Conservation (phyloP, 1,140 invertebrate species). For the Heliconius melpomene region DNA sequence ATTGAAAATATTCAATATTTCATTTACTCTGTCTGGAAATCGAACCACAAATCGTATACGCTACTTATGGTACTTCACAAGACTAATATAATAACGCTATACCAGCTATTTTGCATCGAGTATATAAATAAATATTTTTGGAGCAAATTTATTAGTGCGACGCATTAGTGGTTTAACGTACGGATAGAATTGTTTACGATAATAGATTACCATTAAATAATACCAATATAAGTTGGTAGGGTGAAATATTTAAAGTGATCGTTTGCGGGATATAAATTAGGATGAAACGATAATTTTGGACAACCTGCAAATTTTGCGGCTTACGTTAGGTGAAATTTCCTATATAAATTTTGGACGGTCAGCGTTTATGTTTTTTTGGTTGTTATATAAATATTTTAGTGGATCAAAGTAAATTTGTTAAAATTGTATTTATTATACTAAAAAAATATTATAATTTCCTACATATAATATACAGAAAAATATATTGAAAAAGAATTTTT, state of each 20-base stretch:
- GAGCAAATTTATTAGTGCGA: conserved; percentile 16
- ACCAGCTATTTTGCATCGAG: not conserved
- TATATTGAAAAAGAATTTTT: too few species aligned
- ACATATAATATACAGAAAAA: too few species aligned
- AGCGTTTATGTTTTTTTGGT: not conserved
- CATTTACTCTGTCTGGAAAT: too few species aligned
- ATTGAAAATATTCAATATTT: too few species aligned
- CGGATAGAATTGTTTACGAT: conserved; percentile 43
- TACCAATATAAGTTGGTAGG: conserved; percentile 23
- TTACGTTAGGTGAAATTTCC: conserved; percentile 55
- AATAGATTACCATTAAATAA: conserved; percentile 39
- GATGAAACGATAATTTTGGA: conserved; percentile 67
- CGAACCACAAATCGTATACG: too few species aligned
- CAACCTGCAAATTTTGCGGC: conserved; percentile 59
- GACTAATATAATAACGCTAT: too few species aligned
- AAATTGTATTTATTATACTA: too few species aligned
- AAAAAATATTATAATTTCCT: too few species aligned
- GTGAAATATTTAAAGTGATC: conserved; percentile 53
- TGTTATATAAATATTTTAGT: not conserved
- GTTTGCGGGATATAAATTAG: conserved; percentile 63
- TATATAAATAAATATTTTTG: conserved; percentile 32
- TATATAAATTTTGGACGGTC: not conserved
- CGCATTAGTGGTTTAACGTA: conserved; percentile 34
- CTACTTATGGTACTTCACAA: too few species aligned
- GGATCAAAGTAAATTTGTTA: too few species aligned